A percentile compares a stretch with the other conserved stretches of the same genome.
These are phyloP conservation scores for Exocentrus adspersus DNA, from an alignment of 2,888 invertebrate species.

Conservation along the genomic window DNA sequence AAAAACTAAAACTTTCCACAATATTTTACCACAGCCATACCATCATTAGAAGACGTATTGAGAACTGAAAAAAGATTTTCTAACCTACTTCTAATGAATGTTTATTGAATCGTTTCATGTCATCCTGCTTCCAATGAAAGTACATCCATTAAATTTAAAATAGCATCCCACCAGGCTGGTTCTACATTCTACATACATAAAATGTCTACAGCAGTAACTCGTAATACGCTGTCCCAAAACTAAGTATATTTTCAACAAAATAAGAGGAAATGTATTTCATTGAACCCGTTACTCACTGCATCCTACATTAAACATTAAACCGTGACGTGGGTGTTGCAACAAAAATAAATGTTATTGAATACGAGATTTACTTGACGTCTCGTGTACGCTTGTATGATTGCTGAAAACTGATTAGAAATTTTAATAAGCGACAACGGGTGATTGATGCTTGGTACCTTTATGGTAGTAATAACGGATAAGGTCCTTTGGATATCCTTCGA, in stretches of 20 bases:
- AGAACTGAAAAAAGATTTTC: too few relatives aligned
- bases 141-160: too few relatives aligned
- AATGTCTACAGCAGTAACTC: too few relatives aligned
- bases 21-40: too few relatives aligned
- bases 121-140: too few relatives aligned
- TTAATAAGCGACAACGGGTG: neutral
- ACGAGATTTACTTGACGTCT: neutral
- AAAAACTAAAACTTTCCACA: too few relatives aligned
- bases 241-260: neutral
- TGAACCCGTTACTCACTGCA: conserved; percentile 4
- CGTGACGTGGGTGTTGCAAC: neutral
- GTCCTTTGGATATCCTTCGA: neutral
- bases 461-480: neutral
- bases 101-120: too few relatives aligned
- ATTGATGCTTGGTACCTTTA: neutral
- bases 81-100: too few relatives aligned
- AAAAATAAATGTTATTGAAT: neutral
- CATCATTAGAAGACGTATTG: too few relatives aligned
- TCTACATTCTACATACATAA: too few relatives aligned
- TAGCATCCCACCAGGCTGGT: too few relatives aligned
- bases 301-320: neutral
- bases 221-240: neutral
- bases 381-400: too few relatives aligned
- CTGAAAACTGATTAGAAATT: neutral
- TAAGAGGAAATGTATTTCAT: conserved; percentile 8